Evolutionary conservation across 2,888 invertebrate species (phyloP).

Genomic region (Troilus luridus): DNA sequence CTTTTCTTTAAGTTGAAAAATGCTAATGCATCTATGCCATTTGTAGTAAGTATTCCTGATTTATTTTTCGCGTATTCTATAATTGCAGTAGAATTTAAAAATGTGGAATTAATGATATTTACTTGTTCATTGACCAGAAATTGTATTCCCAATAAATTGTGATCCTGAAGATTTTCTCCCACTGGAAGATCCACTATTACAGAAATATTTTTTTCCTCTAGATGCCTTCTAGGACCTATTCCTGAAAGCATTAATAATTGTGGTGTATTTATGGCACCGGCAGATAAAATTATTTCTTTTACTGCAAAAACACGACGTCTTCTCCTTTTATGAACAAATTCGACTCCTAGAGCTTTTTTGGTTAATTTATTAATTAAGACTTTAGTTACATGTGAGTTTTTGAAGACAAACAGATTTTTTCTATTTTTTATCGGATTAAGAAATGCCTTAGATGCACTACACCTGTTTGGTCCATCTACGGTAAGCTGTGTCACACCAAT

Average conservation of each 20-base stretch:
- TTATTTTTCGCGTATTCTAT: slow-evolving; percentile 53
- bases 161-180: slow-evolving; percentile 69
- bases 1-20: slow-evolving; percentile 61
- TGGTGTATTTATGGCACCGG: slow-evolving; percentile 72
- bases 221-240: slow-evolving; percentile 66
- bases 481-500: slow-evolving; percentile 88
- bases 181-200: slow-evolving; percentile 69
- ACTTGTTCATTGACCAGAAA: slow-evolving; percentile 55
- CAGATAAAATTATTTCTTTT: slow-evolving; percentile 71
- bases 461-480: slow-evolving; percentile 76
- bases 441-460: slow-evolving; percentile 91
- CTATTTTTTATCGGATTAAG: slow-evolving; percentile 84
- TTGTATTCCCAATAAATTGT: slow-evolving; percentile 57
- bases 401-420: slow-evolving; percentile 85
- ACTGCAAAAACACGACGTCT: slow-evolving; percentile 68
- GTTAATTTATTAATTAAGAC: slow-evolving; percentile 73
- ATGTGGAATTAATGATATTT: slow-evolving; percentile 52
- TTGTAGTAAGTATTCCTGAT: slow-evolving; percentile 55
- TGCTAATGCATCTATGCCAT: slow-evolving; percentile 61
- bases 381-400: slow-evolving; percentile 79
- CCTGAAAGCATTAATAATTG: slow-evolving; percentile 73
- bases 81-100: slow-evolving; percentile 53
- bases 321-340: slow-evolving; percentile 76
- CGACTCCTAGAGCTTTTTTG: slow-evolving; percentile 86
- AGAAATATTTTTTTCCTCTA: slow-evolving; percentile 66